Base-by-base conservation (phyloP, 2,888 invertebrate genomes). In the Tenthredo livida region DNA sequence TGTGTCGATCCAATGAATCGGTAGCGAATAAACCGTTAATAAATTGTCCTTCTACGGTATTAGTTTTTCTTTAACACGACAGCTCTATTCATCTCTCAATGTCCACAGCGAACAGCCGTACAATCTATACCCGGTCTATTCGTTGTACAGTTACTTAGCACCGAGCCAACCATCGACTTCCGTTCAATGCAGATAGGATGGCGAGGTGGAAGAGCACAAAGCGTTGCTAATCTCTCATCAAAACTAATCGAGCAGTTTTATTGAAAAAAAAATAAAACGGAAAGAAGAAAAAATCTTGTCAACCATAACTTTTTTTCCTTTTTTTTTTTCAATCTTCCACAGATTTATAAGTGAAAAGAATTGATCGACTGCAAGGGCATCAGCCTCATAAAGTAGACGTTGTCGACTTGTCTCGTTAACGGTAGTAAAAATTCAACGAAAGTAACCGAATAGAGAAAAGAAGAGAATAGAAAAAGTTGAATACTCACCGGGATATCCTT, bases 401-500 rank as follows among this genome's bases (percentile, higher is more conserved):
- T n/a, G n/a, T 54, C n/a, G n/a, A 54, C 6, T 54, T 54, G 54
- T 54, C 54, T 54, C n/a, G 21, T 72, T 40, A 73, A 43, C 43
- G 43, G 40, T 40, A 21, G 43, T 40, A 21, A 40, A 47, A 40
- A n/a, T 73, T 40, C 67, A 25, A 33, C 15, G 2, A 15, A 33
- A 33, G 67, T 67, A 67, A 67, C 33, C 7, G 67, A 15, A 25
- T 15, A 67, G 33, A 67, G 25, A 61, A 9, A 25, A 15, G 7
- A 43, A 67, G 25, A 61, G 21, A 25, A 15, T 17, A 43, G 33
- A 21, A 33, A 40, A 37, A n/a, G n/a, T 50, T 54, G 33, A 54
- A 29, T 50, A 91, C 93, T 92, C 84, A 94, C 94, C 94, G 86
- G 94, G 93, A 89, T 94, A 94, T 86, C 94, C 94, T 88, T 94